A percentile compares a stretch with the other conserved stretches of the same genome.
phyloP scores from a whole-genome alignment of 1,140 invertebrate genomes.

The Lepidurus arcticus region DNA sequence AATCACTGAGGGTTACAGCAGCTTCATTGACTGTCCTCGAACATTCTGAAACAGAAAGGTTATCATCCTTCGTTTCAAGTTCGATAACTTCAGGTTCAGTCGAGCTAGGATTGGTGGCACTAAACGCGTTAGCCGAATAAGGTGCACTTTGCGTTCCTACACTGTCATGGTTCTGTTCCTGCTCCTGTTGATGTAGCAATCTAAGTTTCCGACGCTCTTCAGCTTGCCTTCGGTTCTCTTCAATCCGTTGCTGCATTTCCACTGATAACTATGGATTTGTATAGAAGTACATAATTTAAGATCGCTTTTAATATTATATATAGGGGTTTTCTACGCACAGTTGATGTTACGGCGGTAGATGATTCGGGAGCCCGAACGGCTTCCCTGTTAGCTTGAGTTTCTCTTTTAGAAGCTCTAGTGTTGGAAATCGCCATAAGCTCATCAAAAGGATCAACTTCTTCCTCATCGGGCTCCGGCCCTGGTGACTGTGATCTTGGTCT shows the following conservation, averaged over 20 bases:
- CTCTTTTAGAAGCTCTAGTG: background rate
- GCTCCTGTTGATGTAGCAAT: background rate
- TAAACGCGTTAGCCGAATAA: background rate
- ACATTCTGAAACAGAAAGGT: background rate
- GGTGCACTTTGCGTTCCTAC: background rate
- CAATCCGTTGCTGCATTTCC: background rate
- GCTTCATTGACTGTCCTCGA: background rate
- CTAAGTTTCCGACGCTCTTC: background rate
- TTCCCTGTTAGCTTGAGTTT: background rate
- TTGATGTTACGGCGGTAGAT: background rate
- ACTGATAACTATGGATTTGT: background rate
- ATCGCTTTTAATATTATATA: too few relatives aligned
- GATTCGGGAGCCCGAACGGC: background rate
- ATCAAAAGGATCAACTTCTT: background rate
- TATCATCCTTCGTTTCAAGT: too few relatives aligned
- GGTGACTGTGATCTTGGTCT: background rate
- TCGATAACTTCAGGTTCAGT: background rate
- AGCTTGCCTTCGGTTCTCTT: constrained; percentile 3
- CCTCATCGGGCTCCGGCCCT: background rate
- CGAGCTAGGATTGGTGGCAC: background rate
- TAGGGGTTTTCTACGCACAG: background rate
- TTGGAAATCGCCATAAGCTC: background rate
- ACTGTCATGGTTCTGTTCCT: background rate
- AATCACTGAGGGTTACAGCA: background rate
- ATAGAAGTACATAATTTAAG: too few relatives aligned